A percentile compares a stretch with the other conserved stretches of the same genome.
These are phyloP conservation scores for Agriotes lineatus DNA, from an alignment of 2,888 invertebrate species.

Conservation along the genomic window DNA sequence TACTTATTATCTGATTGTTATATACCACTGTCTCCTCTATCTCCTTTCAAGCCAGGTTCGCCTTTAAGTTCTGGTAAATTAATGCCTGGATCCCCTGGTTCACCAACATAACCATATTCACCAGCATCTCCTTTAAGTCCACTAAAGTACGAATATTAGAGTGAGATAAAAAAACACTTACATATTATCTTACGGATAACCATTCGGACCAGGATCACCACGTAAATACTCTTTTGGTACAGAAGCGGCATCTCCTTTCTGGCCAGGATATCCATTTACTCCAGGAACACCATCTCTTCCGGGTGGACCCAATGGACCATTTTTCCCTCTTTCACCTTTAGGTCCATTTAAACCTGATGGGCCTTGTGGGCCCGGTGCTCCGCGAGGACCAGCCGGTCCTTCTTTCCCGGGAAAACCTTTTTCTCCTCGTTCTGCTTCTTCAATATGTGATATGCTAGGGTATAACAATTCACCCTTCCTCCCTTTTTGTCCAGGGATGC, in stretches of 20 bases:
- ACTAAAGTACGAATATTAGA: too few species aligned
- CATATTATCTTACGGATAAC: constrained; percentile 58
- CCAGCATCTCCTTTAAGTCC: constrained; percentile 64
- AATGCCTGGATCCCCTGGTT: constrained; percentile 56
- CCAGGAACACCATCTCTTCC: constrained; percentile 66
- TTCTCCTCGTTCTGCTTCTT: constrained; percentile 66
- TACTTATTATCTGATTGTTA: constrained; percentile 52
- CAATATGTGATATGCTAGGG: constrained; percentile 68
- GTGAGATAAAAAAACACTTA: background rate
- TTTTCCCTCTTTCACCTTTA: constrained; percentile 60
- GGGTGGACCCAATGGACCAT: constrained; percentile 60
- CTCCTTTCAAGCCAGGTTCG: constrained; percentile 65
- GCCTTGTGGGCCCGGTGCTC: constrained; percentile 71
- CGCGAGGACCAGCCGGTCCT: constrained; percentile 73
- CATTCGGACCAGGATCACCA: constrained; percentile 68
- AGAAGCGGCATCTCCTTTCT: constrained; percentile 71
- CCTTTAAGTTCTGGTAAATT: constrained; percentile 56
- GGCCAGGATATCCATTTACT: constrained; percentile 61
- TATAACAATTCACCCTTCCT: constrained; percentile 57
- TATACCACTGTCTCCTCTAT: constrained; percentile 64
- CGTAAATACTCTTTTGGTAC: constrained; percentile 67
- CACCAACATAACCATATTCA: constrained; percentile 62
- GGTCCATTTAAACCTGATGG: constrained; percentile 61
- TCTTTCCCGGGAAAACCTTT: constrained; percentile 72
- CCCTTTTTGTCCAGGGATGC: constrained; percentile 63